Conservation (phyloP, 30 jellyfish, hydroid and myxozoan species). For the Aurelia aurita region DNA sequence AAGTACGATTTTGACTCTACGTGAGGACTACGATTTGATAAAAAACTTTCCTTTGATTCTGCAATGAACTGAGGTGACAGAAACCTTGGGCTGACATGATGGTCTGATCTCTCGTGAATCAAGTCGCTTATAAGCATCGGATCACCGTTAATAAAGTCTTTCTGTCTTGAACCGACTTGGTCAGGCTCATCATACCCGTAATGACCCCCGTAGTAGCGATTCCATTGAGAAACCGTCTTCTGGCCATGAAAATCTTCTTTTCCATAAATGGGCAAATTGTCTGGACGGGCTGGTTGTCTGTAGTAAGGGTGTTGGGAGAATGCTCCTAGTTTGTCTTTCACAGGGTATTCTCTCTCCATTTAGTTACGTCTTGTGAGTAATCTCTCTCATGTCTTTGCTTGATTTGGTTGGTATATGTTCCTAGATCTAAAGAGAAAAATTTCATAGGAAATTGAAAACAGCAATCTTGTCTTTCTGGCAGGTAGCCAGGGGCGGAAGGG, state of each 20-base stretch:
- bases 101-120: background rate
- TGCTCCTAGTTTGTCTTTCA: constrained; percentile 13
- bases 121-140: constrained; percentile 47
- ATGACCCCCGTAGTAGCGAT: constrained; percentile 1
- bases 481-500: no score
- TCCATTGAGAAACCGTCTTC: constrained; percentile 1
- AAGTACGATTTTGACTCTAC: constrained; percentile 4
- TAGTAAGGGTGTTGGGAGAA: constrained; percentile 34
- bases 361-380: background rate
- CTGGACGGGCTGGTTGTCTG: constrained; percentile 17
- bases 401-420: no score
- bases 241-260: background rate
- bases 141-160: constrained; percentile 46
- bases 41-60: constrained; percentile 2
- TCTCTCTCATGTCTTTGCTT: no score
- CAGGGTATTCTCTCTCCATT: constrained; percentile 21
- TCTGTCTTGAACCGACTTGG: background rate
- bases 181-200: background rate
- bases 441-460: no score
- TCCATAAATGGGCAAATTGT: constrained; percentile 31
- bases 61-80: constrained; percentile 50
- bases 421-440: no score
- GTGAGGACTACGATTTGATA: background rate
- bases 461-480: no score
- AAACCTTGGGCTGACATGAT: constrained; percentile 44